Evolutionary conservation across 2,888 invertebrate species (phyloP).

Genomic region (Phalera bucephala): DNA sequence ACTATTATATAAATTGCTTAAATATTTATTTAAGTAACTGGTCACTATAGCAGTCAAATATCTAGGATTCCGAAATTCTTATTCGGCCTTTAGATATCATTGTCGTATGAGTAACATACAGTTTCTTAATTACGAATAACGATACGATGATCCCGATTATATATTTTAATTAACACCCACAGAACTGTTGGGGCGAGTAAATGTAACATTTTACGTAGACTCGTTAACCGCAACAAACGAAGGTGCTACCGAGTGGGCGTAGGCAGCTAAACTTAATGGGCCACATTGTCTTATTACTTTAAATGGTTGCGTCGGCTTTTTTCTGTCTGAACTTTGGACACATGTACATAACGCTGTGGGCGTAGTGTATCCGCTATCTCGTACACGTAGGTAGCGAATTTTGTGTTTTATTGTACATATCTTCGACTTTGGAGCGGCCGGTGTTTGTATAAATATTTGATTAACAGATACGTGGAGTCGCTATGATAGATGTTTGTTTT

Average conservation of each 20-base stretch:
- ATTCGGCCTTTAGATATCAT: no score
- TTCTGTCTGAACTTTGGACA: constrained; percentile 49
- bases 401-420: constrained; percentile 21
- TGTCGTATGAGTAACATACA: no score
- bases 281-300: constrained; percentile 78
- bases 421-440: constrained; percentile 4
- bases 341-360: constrained; percentile 67
- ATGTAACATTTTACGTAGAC: constrained; percentile 26
- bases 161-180: constrained; percentile 14
- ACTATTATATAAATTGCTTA: no score
- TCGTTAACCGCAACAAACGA: constrained; percentile 33
- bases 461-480: no score
- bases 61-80: no score
- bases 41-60: no score
- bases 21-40: no score
- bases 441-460: no score
- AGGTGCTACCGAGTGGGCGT: constrained; percentile 56
- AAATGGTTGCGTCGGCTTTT: constrained; percentile 66
- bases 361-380: constrained; percentile 57
- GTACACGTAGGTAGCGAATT: constrained; percentile 34
- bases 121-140: no score
- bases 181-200: constrained; percentile 13
- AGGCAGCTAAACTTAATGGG: constrained; percentile 66
- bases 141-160: no score
- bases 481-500: no score